Conservation (phyloP, 2,797 vertebrate species). For the Alcedo quadribrachys region DNA sequence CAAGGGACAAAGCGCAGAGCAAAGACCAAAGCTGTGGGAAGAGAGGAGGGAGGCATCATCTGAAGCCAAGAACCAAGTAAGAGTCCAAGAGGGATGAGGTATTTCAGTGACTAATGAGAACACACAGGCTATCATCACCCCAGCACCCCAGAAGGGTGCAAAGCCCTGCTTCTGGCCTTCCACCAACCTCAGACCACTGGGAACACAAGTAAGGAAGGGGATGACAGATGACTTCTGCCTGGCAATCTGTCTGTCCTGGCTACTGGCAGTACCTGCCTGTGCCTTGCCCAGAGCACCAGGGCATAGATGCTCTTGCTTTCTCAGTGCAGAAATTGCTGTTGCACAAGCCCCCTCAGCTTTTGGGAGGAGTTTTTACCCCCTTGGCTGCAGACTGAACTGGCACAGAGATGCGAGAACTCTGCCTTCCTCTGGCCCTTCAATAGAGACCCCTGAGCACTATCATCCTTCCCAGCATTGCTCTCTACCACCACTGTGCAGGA, state of each 20-base stretch:
- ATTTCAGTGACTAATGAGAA: rapidly evolving
- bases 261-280: rapidly evolving
- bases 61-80: background rate
- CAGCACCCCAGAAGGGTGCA: background rate
- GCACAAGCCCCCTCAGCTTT: background rate
- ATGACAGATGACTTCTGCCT: rapidly evolving
- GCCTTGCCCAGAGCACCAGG: rapidly evolving
- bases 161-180: background rate
- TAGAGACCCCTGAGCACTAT: background rate
- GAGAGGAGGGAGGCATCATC: background rate
- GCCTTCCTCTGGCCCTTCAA: background rate
- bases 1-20: rapidly evolving
- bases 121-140: background rate
- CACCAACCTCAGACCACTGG: background rate
- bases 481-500: rapidly evolving
- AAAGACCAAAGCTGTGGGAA: background rate
- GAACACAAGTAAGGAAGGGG: rapidly evolving
- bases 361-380: background rate
- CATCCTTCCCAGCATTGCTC: background rate
- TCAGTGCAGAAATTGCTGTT: rapidly evolving
- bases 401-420: background rate
- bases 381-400: background rate
- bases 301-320: background rate
- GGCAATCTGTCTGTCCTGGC: background rate
- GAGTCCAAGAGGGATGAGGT: background rate